Evolutionary conservation across 2,888 invertebrate species (phyloP), one percentile per base, ranked within the genome.

Genomic region (Ophion ventricosus): DNA sequence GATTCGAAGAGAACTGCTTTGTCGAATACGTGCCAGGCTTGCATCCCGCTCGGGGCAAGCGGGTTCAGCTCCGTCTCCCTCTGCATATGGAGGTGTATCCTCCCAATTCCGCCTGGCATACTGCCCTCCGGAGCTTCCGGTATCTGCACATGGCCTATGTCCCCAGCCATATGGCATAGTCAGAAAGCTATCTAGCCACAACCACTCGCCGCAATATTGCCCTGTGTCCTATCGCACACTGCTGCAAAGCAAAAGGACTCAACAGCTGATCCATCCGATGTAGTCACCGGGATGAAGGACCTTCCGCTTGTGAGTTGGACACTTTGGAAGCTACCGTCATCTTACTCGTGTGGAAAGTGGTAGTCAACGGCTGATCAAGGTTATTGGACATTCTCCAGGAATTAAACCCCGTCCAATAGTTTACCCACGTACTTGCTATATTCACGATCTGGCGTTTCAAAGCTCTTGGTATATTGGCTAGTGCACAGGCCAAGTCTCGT

Each of bases 1-100:
- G 54, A 17, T 49, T 49, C 25, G 11, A 26, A 11, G 49, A 73
- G 20, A 56, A 35, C 35, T 35, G 69, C 81, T 84, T 64, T 29
- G 81, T 66, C 35, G 77, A 74, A 76, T 84, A 84, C 84, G 81
- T 84, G 84, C 73, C 72, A 14, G 64, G 74, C 20, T 73, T 61
- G 59, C 76, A 57, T 59, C 73, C 59, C n/a, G 59, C 57, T 57
- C 10, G 23, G 7, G 35, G 35, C 35, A 5, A 35, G 35, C 35
- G 35, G 35, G 7, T 35, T 35, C 35, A 8, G 35, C 35, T 35
- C 23, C 54, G 25, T 69, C 17, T 59, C 61, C 26, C 61, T 49
- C 56, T 40, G 73, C 29, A 35, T 59, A 59, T 43, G 73, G 73
- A 17, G 29, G 26, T 29, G n/a, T 73, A 59, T 23, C 25, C 56